Base-by-base conservation (phyloP, 1,140 invertebrate species). In the Varroa destructor region DNA sequence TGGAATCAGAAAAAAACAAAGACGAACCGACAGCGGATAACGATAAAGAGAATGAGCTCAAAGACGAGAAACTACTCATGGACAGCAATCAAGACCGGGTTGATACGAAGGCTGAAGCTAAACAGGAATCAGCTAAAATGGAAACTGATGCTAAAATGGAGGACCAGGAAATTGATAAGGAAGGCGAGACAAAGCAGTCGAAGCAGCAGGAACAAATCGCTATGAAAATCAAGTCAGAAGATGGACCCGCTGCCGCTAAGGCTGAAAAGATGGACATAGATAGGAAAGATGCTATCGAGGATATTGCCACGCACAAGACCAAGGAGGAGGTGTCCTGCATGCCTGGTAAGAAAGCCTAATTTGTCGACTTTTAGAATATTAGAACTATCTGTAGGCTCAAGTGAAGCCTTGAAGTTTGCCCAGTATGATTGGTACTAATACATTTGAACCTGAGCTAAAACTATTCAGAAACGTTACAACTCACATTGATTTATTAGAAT, bases 1-100 rank as follows among this genome's bases (percentile, higher is more conserved):
- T 84, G 25, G 83, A 78, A 43, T 77, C 1, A 78, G 82, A 72
- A 82, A 84, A 72, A 54, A 46, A 82, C 72, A 77, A 74, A 67
- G 61, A 70, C 40, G 73, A 73, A 6, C 14, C 58, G 51, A 46
- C 55, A 6, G 43, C 57, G 36, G 74, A 76, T 56, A 67, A 74
- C 42, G 74, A 74, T 70, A 75, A 76, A 55, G 74, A 74, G 51
- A 55, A 57, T 6, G 56, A 75, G 73, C 56, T 71, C 46, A 70
- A 55, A 54, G 55, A 71, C n/a, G 73, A 75, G 43, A 58, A 56
- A 0, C 71, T 75, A 58, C 71, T 74, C 40, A 73, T 76, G 57
- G 75, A 74, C 8, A 72, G 61, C 8, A 73, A 76, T 61, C 74
- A 73, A 74, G 77, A 71, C 36, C 70, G 72, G 12, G 64, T 72